Evolutionary conservation across 2,888 invertebrate genomes (phyloP), one percentile per base, ranked within the genome.

Genomic region (Synanthedon andrenaeformis): DNA sequence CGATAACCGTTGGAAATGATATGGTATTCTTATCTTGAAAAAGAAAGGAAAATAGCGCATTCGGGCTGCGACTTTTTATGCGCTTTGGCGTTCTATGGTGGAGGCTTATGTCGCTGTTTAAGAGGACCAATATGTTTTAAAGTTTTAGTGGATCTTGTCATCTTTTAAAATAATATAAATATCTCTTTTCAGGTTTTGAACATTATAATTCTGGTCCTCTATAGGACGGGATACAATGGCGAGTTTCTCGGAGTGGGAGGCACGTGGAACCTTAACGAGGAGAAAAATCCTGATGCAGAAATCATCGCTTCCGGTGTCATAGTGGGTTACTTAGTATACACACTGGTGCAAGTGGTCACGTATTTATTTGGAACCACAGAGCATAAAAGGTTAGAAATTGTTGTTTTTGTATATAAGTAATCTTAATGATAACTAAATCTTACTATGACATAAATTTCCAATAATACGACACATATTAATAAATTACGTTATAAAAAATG

Each of bases 261-360:
- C 54, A 95, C 95, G 14, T 96, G 96, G 95, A 96, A 96, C 82
- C 88, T 96, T 52, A 94, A 95, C 66, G 95, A 96, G 75, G 94
- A 94, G 73, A 95, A 95, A 83, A 94, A 92, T 73, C 92, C 95
- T 0, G 96, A 96, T 67, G 93, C 93, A 14, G 96, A 96, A 87
- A 95, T 96, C 59, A 92, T 96, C 1, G 95, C 95, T 0, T 94
- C 95, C 0, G 96, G 96, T 8, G 93, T 96, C 3, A 92, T 95
- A 62, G 94, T 96, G 5, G 96, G 96, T 13, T 96, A 92, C 77
- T 91, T 95, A 65, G 93, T 96, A 55, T 96, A 95, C 82, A 96
- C 95, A 0, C 84, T 90, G 3, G 94, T 93, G 1, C 92, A 94
- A 52, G 79, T 94, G 45, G 89, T 95, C 64, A 92, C 93, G 0